These are phyloP conservation scores for Microtus richardsoni DNA, from an alignment of 2,113 vertebrate genomes.

Conservation along the genomic window DNA sequence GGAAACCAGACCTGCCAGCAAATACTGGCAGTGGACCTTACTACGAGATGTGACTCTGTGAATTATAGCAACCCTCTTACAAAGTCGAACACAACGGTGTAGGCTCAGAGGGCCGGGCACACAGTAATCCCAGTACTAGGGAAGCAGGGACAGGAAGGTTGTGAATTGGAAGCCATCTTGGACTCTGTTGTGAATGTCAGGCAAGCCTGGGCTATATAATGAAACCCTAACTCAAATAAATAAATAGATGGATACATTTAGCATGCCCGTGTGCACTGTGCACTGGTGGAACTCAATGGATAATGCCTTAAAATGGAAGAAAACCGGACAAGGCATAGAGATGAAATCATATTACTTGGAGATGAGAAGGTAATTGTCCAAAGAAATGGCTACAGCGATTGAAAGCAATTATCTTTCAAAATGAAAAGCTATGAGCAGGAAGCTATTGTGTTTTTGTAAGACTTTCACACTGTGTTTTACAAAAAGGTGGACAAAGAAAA, in stretches of 20 bases:
- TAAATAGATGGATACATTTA: background rate
- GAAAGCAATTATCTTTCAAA: background rate
- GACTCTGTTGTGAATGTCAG: background rate
- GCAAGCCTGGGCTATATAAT: background rate
- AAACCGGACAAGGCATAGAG: background rate
- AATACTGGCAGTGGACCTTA: background rate
- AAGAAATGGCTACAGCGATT: background rate
- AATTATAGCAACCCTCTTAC: background rate
- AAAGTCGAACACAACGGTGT: background rate
- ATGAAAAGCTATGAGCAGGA: rapidly evolving
- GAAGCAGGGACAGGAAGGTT: background rate
- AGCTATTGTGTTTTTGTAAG: background rate
- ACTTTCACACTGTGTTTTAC: background rate
- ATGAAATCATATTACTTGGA: background rate
- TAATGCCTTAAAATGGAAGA: background rate
- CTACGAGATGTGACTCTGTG: background rate
- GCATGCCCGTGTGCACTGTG: background rate
- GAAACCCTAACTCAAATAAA: background rate
- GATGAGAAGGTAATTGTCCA: background rate
- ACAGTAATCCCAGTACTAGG: background rate
- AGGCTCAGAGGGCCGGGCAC: too few relatives aligned
- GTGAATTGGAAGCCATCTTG: background rate
- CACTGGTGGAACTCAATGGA: background rate
- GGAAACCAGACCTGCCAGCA: background rate
- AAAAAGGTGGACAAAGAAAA: background rate